These are phyloP conservation scores for Periphyllus acericola DNA, from an alignment of 2,888 invertebrate species.

Conservation along the genomic window DNA sequence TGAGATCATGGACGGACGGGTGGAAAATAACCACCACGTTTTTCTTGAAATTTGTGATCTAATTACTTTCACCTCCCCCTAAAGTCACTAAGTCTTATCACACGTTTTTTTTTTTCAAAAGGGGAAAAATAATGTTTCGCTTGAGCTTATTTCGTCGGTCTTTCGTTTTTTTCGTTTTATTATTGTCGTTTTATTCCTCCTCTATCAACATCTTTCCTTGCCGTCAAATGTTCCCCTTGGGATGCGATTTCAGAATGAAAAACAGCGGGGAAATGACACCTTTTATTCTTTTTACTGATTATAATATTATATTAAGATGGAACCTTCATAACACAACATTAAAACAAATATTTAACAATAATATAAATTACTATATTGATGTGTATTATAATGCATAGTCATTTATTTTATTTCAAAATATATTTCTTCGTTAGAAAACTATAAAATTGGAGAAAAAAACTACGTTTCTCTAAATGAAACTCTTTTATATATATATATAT, in stretches of 20 bases:
- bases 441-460: conserved; percentile 1
- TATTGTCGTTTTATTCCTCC: conserved; percentile 58
- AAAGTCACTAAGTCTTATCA: conserved; percentile 58
- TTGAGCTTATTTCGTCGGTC: conserved; percentile 60
- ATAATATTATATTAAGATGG: conserved; percentile 42
- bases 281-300: conserved; percentile 56
- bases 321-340: conserved; percentile 27
- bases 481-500: conserved; percentile 1
- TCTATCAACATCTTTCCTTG: conserved; percentile 57
- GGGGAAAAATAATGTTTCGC: conserved; percentile 58
- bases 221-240: conserved; percentile 56
- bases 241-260: conserved; percentile 57
- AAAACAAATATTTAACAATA: conserved; percentile 24
- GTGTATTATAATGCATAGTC: neutral
- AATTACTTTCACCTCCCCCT: conserved; percentile 57
- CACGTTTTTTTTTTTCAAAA: conserved; percentile 51
- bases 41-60: conserved; percentile 59
- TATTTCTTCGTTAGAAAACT: conserved; percentile 27
- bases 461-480: conserved; percentile 27
- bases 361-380: neutral
- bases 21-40: conserved; percentile 58
- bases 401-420: neutral
- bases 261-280: conserved; percentile 54
- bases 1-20: conserved; percentile 21
- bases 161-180: conserved; percentile 49